Conservation (phyloP, 2,797 vertebrate genomes). For the Falco berigora region DNA sequence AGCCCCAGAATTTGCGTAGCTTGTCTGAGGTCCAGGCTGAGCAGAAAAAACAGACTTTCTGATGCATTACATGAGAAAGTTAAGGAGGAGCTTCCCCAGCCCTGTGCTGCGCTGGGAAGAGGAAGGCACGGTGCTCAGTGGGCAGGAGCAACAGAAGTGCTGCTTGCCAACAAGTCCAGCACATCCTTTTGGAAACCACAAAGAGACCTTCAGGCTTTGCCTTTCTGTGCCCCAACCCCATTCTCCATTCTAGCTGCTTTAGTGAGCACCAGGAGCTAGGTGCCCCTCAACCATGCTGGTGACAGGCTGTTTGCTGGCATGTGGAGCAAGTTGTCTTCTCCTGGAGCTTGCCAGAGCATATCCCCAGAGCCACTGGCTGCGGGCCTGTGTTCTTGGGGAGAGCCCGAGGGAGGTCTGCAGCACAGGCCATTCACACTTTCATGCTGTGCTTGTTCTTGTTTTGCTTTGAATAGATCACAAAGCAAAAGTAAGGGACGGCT, state of each 20-base stretch:
- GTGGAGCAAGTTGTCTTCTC: not conserved
- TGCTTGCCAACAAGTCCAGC: not conserved
- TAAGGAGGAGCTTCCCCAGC: not conserved
- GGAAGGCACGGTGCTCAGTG: not conserved
- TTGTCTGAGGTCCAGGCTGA: not conserved
- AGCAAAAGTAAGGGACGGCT: not conserved
- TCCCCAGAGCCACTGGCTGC: not conserved
- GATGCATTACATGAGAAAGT: not conserved
- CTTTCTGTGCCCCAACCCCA: not conserved
- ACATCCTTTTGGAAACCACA: not conserved
- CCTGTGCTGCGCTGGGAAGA: not conserved
- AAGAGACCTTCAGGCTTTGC: not conserved
- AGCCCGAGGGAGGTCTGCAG: not conserved
- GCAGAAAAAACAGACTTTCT: not conserved
- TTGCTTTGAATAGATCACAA: not conserved
- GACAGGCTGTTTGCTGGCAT: not conserved
- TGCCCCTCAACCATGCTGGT: not conserved
- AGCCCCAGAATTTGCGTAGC: not conserved
- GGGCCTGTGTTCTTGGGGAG: not conserved
- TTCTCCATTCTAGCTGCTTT: fast-evolving
- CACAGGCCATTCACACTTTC: not conserved
- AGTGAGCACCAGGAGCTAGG: fast-evolving
- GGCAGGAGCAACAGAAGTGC: not conserved
- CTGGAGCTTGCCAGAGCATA: not conserved
- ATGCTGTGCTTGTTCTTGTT: not conserved